Evolutionary conservation across 2,113 vertebrate species (phyloP).

Genomic region (Barnardius zonarius): DNA sequence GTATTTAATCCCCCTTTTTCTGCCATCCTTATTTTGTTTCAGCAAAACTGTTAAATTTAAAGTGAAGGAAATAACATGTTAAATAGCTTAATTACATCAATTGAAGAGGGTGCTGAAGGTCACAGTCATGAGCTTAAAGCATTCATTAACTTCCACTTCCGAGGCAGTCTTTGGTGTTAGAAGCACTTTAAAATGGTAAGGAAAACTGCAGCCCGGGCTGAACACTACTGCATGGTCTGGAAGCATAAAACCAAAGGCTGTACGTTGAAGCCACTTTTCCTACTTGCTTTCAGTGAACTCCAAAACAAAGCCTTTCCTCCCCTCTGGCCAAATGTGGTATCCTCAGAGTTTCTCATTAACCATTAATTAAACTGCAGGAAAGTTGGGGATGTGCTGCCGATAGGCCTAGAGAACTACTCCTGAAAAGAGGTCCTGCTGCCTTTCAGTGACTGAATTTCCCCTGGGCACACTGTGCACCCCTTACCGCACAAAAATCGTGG

Average conservation of each 20-base stretch:
- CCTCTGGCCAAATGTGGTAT: neutral
- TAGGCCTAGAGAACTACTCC: neutral
- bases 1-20: neutral
- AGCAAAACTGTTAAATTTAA: neutral
- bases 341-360: neutral
- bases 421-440: neutral
- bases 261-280: neutral
- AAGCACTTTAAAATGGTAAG: neutral
- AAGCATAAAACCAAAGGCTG: neutral
- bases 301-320: neutral
- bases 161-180: neutral
- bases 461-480: neutral
- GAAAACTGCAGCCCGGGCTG: neutral
- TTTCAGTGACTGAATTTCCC: neutral
- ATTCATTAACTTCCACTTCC: neutral
- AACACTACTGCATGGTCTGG: neutral
- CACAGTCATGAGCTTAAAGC: too few species aligned
- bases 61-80: neutral
- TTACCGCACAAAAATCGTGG: neutral
- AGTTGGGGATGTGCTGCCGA: neutral
- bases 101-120: neutral
- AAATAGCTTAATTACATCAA: neutral
- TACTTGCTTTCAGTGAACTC: neutral
- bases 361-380: neutral
- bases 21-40: neutral